These are phyloP conservation scores for Toxotes jaculatrix DNA, from an alignment of 2,113 vertebrate genomes.

Conservation along the genomic window DNA sequence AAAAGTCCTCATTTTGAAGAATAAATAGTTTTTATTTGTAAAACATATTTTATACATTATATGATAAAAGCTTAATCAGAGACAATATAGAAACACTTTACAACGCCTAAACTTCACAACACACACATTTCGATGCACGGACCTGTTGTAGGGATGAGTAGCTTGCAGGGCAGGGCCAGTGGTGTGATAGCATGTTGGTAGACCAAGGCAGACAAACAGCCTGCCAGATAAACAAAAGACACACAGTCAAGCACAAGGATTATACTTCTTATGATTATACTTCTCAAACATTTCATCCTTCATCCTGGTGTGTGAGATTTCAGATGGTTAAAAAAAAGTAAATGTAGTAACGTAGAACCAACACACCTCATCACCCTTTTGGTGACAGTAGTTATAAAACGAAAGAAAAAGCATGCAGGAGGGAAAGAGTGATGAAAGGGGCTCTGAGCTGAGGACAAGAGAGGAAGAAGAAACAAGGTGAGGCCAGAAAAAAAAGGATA, in stretches of 20 bases:
- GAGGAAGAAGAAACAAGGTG: slow-evolving; percentile 9
- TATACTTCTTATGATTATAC: neutral
- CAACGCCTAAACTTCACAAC: neutral
- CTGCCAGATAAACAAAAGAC: slow-evolving; percentile 75
- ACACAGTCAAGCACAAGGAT: slow-evolving; percentile 13
- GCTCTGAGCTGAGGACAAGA: neutral
- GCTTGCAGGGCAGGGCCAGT: slow-evolving; percentile 95
- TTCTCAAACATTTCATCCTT: neutral
- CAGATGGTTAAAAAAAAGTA: neutral
- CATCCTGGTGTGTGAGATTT: neutral
- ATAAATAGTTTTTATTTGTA: neutral
- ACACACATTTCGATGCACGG: neutral
- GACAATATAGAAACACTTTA: neutral
- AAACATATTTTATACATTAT: neutral
- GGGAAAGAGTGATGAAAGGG: neutral
- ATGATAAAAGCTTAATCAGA: neutral
- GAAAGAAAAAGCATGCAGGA: neutral
- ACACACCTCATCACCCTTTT: neutral
- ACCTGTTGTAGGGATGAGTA: slow-evolving; percentile 96
- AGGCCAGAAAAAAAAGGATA: neutral
- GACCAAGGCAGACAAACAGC: slow-evolving; percentile 95
- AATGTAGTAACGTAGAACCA: neutral
- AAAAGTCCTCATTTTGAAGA: neutral
- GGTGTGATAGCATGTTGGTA: slow-evolving; percentile 99
- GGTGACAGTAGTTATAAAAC: neutral